Conservation (phyloP, 2,888 invertebrate genomes). For the Rapana venosa region DNA sequence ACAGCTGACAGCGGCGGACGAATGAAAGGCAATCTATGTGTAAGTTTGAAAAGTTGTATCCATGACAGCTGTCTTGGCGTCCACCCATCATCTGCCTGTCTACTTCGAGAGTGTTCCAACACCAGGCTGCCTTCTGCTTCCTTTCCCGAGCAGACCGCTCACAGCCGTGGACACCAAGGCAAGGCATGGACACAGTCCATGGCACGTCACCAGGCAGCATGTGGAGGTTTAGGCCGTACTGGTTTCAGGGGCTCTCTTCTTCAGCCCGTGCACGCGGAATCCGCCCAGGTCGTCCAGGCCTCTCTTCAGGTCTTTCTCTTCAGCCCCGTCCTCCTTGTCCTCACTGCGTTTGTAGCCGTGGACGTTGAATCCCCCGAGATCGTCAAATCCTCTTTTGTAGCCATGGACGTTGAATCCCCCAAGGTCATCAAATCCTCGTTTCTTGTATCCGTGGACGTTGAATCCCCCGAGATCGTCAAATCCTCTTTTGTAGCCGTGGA, state of each 20-base stretch:
- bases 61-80: too few species aligned
- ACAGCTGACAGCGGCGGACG: too few species aligned
- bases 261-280: background rate
- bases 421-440: slow-evolving; percentile 34
- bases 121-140: too few species aligned
- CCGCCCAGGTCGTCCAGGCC: slow-evolving; percentile 1
- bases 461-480: slow-evolving; percentile 33
- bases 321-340: background rate
- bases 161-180: background rate
- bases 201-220: background rate
- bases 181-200: background rate
- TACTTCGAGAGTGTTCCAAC: background rate
- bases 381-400: slow-evolving; percentile 38
- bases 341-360: slow-evolving; percentile 30
- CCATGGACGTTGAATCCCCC: slow-evolving; percentile 41
- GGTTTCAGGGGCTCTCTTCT: background rate
- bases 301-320: background rate
- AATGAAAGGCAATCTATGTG: too few species aligned
- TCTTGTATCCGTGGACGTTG: slow-evolving; percentile 40
- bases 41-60: too few species aligned
- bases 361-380: slow-evolving; percentile 34
- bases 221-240: background rate
- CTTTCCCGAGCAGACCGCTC: too few species aligned
- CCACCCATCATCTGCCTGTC: background rate
- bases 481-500: slow-evolving; percentile 39